phyloP scores from a whole-genome alignment of 2,797 vertebrate genomes.

The Ctenochaetus hawaiiensis region DNA sequence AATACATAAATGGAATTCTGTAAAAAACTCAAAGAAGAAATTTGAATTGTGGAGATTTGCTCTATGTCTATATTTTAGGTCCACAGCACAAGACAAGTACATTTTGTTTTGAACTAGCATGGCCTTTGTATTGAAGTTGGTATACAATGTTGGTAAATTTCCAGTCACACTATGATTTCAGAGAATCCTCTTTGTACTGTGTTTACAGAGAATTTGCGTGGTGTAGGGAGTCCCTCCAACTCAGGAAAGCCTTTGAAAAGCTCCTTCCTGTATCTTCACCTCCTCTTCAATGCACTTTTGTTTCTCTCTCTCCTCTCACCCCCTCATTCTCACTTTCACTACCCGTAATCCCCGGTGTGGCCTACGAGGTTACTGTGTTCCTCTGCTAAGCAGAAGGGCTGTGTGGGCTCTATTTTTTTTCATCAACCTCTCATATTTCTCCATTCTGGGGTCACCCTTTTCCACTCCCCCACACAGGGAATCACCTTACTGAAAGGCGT shows the following conservation, averaged over 20 bases:
- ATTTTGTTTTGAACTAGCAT: slow-evolving; percentile 24
- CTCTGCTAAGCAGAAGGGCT: slow-evolving; percentile 55
- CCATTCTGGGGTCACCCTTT: slow-evolving; percentile 84
- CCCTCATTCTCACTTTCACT: slow-evolving; percentile 85
- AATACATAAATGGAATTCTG: neutral
- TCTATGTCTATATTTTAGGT: slow-evolving; percentile 11
- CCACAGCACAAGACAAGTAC: neutral
- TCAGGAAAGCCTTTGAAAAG: slow-evolving; percentile 87
- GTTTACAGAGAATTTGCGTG: slow-evolving; percentile 65
- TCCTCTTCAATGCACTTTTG: slow-evolving; percentile 82
- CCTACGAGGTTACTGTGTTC: slow-evolving; percentile 72
- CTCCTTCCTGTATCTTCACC: slow-evolving; percentile 81
- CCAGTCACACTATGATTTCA: slow-evolving; percentile 70
- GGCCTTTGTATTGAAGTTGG: slow-evolving; percentile 39
- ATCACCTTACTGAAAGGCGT: slow-evolving; percentile 73
- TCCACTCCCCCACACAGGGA: slow-evolving; percentile 80
- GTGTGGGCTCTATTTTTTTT: slow-evolving; percentile 69
- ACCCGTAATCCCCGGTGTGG: slow-evolving; percentile 71
- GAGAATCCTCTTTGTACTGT: slow-evolving; percentile 62
- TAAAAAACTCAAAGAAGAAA: slow-evolving; percentile 2
- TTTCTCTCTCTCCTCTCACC: slow-evolving; percentile 81
- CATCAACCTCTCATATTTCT: slow-evolving; percentile 61
- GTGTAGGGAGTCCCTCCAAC: slow-evolving; percentile 81
- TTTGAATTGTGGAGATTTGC: slow-evolving; percentile 8
- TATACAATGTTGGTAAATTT: slow-evolving; percentile 63